Evolutionary conservation across 1,140 invertebrate species (phyloP), one percentile per base, ranked within the genome.

Genomic region (Zophobas atratus): DNA sequence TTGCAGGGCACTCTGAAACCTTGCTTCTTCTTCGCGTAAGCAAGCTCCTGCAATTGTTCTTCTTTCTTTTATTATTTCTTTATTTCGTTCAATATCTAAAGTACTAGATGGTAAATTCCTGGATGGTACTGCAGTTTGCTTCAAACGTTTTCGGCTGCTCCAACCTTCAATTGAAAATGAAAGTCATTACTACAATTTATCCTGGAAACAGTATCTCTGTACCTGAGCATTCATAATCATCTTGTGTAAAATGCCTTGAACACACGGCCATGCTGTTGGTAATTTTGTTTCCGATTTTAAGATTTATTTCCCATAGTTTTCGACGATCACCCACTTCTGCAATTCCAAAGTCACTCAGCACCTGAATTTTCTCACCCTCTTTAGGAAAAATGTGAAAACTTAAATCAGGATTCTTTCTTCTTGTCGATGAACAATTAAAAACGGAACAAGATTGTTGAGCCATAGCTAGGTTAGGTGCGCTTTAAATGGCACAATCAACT

Each of bases 211-310:
- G 20, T n/a, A 36, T 36, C 1, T 75, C 32, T 2, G 20, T 33
- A 55, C 36, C n/a, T 36, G 46, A n/a, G 1, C 20, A 38, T 55
- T 38, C 20, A 34, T 38, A 76, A 67, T 76, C 75, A 1, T 70
- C n/a, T 67, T 76, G 32, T 43, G 41, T 39, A 46, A 76, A 76
- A 48, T 76, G 75, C n/a, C 32, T 8, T 20, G 56, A 67, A 41
- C 56, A 76, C 6, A 76, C 57, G 1, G 6, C n/a, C 38, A 70
- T 34, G 4, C 33, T 43, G 6, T 76, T 76, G 38, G 75, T 70
- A 6, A 55, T 34, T 38, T 56, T 39, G 20, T 76, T 72, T 32
- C 75, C 43, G 6, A 76, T 76, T 76, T 71, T 76, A 1, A 76
- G 35, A 6, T 34, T 76, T n/a, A 3, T 32, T 51, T n/a, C 60